Conservation (phyloP, 1,140 invertebrate genomes). For the Eulimnadia texana region DNA sequence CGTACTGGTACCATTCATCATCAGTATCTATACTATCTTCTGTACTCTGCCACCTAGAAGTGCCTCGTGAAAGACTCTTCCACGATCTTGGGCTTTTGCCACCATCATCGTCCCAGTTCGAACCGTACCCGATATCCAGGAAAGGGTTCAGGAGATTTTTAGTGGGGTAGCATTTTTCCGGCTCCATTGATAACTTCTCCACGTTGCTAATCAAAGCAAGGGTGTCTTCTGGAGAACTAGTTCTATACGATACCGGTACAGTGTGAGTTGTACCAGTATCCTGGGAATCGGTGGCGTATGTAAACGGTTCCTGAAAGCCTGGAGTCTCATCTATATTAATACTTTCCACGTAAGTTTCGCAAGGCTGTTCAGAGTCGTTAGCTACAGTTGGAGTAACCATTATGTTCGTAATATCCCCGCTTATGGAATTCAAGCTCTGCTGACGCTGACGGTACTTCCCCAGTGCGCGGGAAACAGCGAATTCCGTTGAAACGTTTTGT, state of each 20-base stretch:
- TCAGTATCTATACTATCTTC: conserved; percentile 85
- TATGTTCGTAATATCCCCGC: too few relatives aligned
- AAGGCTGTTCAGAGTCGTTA: too few relatives aligned
- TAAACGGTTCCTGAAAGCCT: too few relatives aligned
- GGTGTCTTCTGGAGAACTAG: background rate
- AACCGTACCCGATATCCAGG: background rate
- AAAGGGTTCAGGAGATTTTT: background rate
- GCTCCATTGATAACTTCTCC: background rate
- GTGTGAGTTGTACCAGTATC: background rate
- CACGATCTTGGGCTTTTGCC: conserved; percentile 8
- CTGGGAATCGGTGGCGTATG: too few relatives aligned
- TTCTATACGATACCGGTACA: background rate
- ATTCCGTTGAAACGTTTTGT: conserved; percentile 41
- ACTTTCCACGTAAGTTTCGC: too few relatives aligned
- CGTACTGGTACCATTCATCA: conserved; percentile 85
- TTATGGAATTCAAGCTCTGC: conserved; percentile 8
- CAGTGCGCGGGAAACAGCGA: conserved; percentile 63
- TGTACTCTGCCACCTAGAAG: conserved; percentile 72
- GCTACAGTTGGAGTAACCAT: too few relatives aligned
- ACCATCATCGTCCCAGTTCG: background rate
- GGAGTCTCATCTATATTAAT: too few relatives aligned
- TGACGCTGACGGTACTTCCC: conserved; percentile 65
- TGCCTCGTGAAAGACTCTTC: conserved; percentile 64
- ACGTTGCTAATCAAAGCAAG: background rate
- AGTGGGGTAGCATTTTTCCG: background rate